Percentiles rank a stretch among this genome's conserved stretches.
Conservation (phyloP, 2,888 invertebrate species). For the Agrilus mali region DNA sequence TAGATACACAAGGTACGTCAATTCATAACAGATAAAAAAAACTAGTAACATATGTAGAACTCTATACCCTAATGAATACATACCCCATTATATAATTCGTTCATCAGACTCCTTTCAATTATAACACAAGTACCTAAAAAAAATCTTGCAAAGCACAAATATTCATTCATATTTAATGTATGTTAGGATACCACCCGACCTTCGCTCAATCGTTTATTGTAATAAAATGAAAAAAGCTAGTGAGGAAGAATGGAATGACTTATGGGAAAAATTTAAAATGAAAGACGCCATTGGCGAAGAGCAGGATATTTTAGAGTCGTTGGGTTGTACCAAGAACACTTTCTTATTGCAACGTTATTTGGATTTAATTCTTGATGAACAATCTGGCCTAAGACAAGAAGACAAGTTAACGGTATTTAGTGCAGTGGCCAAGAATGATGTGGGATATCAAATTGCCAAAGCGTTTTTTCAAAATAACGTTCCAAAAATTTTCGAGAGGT, state of each 20-base stretch:
- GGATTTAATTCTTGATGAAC: constrained; percentile 48
- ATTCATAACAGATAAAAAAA: too few relatives aligned
- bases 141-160: too few relatives aligned
- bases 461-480: constrained; percentile 57
- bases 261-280: constrained; percentile 48
- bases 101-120: too few relatives aligned
- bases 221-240: constrained; percentile 53
- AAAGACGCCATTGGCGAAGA: constrained; percentile 58
- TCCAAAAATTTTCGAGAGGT: constrained; percentile 51
- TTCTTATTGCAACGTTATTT: constrained; percentile 49
- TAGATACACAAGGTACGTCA: too few relatives aligned
- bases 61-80: too few relatives aligned
- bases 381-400: constrained; percentile 54
- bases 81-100: too few relatives aligned
- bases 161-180: not conserved
- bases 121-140: too few relatives aligned
- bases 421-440: constrained; percentile 46
- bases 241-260: constrained; percentile 60
- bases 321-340: constrained; percentile 53
- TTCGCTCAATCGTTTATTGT: constrained; percentile 61
- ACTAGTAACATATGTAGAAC: too few relatives aligned
- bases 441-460: constrained; percentile 59
- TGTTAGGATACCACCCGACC: constrained; percentile 55
- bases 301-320: constrained; percentile 45
- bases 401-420: constrained; percentile 52